Percentiles rank a stretch among this genome's conserved stretches.
Evolutionary conservation across 2,888 invertebrate genomes (phyloP).

Genomic region (Hirtodrosophila duncani): DNA sequence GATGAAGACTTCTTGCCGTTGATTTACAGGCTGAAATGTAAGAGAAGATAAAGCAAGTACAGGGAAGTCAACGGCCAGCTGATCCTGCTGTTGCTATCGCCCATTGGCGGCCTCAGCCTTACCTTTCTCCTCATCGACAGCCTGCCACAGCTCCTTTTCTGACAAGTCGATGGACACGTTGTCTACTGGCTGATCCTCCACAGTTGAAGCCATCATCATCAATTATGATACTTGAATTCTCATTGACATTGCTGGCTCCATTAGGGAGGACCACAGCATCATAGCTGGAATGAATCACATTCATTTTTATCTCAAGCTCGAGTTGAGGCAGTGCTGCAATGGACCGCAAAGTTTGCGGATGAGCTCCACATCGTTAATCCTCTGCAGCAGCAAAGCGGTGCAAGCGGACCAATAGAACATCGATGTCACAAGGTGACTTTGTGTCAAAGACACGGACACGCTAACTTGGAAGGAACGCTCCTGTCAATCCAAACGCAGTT

Average conservation of each 20-base stretch:
- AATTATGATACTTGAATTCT: constrained; percentile 25
- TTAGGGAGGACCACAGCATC: constrained; percentile 30
- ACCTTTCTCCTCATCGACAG: background rate
- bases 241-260: no score
- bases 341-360: constrained; percentile 28
- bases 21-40: no score
- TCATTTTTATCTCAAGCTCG: constrained; percentile 22
- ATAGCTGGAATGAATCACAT: constrained; percentile 27
- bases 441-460: constrained; percentile 22
- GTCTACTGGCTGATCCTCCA: background rate
- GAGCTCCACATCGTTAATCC: constrained; percentile 35
- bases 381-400: constrained; percentile 24
- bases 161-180: no score
- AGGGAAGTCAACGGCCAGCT: no score
- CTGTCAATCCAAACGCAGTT: constrained; percentile 25
- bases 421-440: constrained; percentile 35
- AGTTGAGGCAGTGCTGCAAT: constrained; percentile 25
- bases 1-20: no score
- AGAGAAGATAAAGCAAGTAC: no score
- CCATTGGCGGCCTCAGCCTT: background rate
- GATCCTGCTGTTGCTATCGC: no score
- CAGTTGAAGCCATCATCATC: constrained; percentile 8
- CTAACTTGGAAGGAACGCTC: constrained; percentile 25
- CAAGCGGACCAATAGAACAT: constrained; percentile 43
- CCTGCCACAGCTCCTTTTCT: no score